phyloP scores from a whole-genome alignment of 2,797 vertebrate species.

The Hybognathus amarus region DNA sequence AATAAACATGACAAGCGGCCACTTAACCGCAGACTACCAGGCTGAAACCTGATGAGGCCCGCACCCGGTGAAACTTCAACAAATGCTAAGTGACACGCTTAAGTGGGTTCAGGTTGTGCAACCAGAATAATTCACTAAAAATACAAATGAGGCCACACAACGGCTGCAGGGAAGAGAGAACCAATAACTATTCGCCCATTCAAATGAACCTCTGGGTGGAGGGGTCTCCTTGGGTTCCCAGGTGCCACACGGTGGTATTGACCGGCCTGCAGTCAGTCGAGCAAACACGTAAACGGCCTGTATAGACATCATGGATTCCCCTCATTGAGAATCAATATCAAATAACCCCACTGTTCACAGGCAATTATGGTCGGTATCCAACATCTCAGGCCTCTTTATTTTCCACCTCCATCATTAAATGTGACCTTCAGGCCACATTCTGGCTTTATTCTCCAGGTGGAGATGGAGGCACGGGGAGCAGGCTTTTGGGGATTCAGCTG shows the following conservation, averaged over 20 bases:
- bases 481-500: slow-evolving; percentile 74
- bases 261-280: slow-evolving; percentile 50
- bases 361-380: slow-evolving; percentile 76
- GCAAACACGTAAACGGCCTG: slow-evolving; percentile 70
- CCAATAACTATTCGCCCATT: slow-evolving; percentile 74
- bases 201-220: slow-evolving; percentile 63
- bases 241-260: slow-evolving; percentile 48
- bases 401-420: slow-evolving; percentile 63
- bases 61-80: slow-evolving; percentile 77
- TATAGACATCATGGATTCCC: slow-evolving; percentile 76
- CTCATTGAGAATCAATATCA: slow-evolving; percentile 84
- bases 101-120: slow-evolving; percentile 83
- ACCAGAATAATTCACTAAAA: slow-evolving; percentile 83
- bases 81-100: slow-evolving; percentile 83
- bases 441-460: slow-evolving; percentile 45
- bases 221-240: slow-evolving; percentile 47
- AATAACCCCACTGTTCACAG: slow-evolving; percentile 82
- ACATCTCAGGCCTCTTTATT: slow-evolving; percentile 71
- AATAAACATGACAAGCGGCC: slow-evolving; percentile 82
- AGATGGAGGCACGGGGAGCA: slow-evolving; percentile 62
- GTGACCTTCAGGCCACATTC: slow-evolving; percentile 75
- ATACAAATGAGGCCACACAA: slow-evolving; percentile 78
- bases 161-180: slow-evolving; percentile 67
- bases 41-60: slow-evolving; percentile 79
- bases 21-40: slow-evolving; percentile 78